phyloP scores from a whole-genome alignment of 2,797 vertebrate species.

The Hipposideros larvatus region DNA sequence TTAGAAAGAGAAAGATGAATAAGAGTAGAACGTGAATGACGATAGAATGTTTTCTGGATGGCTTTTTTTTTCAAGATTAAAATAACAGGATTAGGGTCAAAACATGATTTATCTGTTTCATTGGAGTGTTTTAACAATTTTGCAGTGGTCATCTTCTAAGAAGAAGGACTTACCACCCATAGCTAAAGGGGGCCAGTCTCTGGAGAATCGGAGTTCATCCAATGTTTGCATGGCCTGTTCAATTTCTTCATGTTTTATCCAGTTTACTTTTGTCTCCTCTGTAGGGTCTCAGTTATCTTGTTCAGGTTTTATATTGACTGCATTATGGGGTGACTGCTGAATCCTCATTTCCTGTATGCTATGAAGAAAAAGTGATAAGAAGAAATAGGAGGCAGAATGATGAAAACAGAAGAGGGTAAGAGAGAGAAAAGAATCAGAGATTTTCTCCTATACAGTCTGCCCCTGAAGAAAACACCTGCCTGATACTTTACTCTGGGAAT shows the following conservation, averaged over 20 bases:
- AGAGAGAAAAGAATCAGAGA: conserved; percentile 78
- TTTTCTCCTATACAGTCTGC: conserved; percentile 83
- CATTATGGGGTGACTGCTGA: not conserved
- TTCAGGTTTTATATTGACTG: conserved; percentile 70
- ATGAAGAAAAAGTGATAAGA: conserved; percentile 21
- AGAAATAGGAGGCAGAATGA: not conserved
- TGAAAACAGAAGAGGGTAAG: not conserved
- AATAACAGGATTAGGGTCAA: not conserved
- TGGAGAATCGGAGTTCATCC: not conserved
- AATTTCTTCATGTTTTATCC: not conserved
- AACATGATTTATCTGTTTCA: conserved; percentile 45
- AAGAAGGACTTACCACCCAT: conserved; percentile 18
- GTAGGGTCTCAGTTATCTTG: conserved; percentile 71
- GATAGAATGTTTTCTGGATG: conserved; percentile 35
- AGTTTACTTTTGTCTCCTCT: not conserved
- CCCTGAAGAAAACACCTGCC: conserved; percentile 89
- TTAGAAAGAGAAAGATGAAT: conserved; percentile 18
- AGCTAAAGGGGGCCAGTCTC: not conserved
- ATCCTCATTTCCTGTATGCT: not conserved
- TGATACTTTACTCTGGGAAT: conserved; percentile 81
- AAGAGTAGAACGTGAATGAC: not conserved
- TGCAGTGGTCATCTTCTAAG: not conserved
- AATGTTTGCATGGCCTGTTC: not conserved
- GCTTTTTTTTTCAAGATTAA: not conserved
- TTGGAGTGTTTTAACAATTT: not conserved